Conservation (phyloP, 2,797 vertebrate genomes). For the Girardinus metallicus region DNA sequence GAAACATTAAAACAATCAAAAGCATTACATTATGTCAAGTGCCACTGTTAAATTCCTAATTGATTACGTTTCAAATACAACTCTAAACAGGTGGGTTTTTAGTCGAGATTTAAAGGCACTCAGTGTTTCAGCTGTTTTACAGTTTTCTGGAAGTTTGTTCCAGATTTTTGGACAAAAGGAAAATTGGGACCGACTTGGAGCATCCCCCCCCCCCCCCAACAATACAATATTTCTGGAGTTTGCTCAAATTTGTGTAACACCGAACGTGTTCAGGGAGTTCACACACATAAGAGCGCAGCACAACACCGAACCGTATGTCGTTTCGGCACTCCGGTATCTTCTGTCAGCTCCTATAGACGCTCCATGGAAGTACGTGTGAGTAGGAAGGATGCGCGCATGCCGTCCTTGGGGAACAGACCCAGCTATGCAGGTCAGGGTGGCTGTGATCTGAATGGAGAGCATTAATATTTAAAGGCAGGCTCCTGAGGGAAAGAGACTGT, state of each 20-base stretch:
- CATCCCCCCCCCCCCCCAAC: neutral
- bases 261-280: slow-evolving; percentile 6
- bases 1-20: no score
- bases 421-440: slow-evolving; percentile 78
- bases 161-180: no score
- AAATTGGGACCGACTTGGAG: neutral
- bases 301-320: slow-evolving; percentile 40
- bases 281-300: slow-evolving; percentile 1
- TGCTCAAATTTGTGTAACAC: slow-evolving; percentile 5
- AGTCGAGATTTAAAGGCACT: no score
- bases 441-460: slow-evolving; percentile 82
- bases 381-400: slow-evolving; percentile 46
- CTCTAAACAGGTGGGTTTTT: no score
- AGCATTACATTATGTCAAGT: no score
- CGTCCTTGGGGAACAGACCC: slow-evolving; percentile 72
- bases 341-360: slow-evolving; percentile 47
- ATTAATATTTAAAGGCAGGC: slow-evolving; percentile 84
- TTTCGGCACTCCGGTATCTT: slow-evolving; percentile 45
- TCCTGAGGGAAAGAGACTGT: slow-evolving; percentile 75
- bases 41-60: no score
- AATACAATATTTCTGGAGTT: neutral
- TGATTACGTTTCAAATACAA: no score
- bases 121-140: no score
- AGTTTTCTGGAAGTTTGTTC: no score
- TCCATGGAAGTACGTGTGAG: slow-evolving; percentile 42